Evolutionary conservation across 2,113 vertebrate species (phyloP), one percentile per base, ranked within the genome.

Genomic region (Numenius arquata): DNA sequence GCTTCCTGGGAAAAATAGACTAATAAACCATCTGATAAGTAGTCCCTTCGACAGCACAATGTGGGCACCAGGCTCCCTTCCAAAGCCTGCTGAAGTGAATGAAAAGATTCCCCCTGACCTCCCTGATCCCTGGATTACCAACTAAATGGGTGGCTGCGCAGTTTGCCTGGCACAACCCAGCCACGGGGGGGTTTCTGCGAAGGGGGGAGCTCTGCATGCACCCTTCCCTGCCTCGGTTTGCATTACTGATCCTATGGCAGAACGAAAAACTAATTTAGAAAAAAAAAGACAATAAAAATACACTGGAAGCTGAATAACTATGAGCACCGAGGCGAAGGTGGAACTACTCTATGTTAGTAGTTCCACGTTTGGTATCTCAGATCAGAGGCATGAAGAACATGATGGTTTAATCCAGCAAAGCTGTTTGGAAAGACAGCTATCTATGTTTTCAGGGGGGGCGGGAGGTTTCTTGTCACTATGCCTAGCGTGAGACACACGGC

Each of bases 1-100:
- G 91, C 93, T 95, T 96, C 94, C 96, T 96, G 95, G 89, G 89
- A 93, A 97, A 97, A 96, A 97, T 43, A 97, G 81, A 62, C 80
- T 75, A 87, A 89, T 79, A 95, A 95, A 94, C 80, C 62, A 73
- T 65, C 74, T 85, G 71, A 91, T 85, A 93, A 75, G 80, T 48
- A 78, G 81, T 70, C 63, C 70, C 38, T 96, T 79, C 94, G 88
- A 94, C 66, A 93, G 70, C 63, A 21, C 76, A 91, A 95, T 93
- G 67, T 3, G 1, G 66, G 58, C 45, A 83, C 58, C 48, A 93
- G 94, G 89, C 93, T 93, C 77, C 41, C 63, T 95, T 94, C 91
- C 85, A 95, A 85, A 90, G 63, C 48, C 53, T 83, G 71, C 74
- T 91, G 53, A 91, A 93, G 81, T 67, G 85, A 90, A 66, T 85